These are phyloP conservation scores for Dufourea novaeangliae DNA, from an alignment of 1,140 invertebrate genomes.

Conservation along the genomic window DNA sequence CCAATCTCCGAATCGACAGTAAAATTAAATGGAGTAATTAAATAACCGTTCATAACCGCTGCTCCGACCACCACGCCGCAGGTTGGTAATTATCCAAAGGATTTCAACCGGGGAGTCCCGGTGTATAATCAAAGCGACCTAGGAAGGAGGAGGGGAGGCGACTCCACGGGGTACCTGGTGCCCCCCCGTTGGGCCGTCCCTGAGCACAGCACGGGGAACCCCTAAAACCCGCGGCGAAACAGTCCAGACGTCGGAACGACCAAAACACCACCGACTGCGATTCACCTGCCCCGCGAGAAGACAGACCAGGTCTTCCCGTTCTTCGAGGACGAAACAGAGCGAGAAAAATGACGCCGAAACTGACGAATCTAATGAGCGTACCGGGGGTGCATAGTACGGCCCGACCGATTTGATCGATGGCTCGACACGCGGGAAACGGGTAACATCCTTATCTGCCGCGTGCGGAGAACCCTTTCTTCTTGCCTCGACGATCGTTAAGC, in stretches of 20 bases:
- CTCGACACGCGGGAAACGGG: background rate
- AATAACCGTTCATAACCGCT: slow-evolving; percentile 43
- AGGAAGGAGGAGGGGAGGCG: slow-evolving; percentile 60
- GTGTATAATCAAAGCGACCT: slow-evolving; percentile 71
- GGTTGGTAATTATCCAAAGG: slow-evolving; percentile 65
- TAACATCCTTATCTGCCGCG: slow-evolving; percentile 47
- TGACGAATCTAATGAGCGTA: slow-evolving; percentile 56
- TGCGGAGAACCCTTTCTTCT: slow-evolving; percentile 29
- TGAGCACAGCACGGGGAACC: slow-evolving; percentile 26
- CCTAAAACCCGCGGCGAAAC: slow-evolving; percentile 40
- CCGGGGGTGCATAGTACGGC: too few relatives aligned
- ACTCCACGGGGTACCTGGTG: slow-evolving; percentile 61
- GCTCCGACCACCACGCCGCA: slow-evolving; percentile 9
- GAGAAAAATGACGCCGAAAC: slow-evolving; percentile 49
- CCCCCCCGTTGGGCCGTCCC: slow-evolving; percentile 59
- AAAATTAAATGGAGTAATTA: slow-evolving; percentile 58
- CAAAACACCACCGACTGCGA: slow-evolving; percentile 55
- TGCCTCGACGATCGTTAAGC: slow-evolving; percentile 30
- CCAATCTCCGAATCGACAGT: slow-evolving; percentile 17
- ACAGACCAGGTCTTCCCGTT: slow-evolving; percentile 35
- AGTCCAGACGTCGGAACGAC: background rate
- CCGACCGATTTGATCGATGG: slow-evolving; percentile 63
- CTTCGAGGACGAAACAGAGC: slow-evolving; percentile 31
- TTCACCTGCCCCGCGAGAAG: slow-evolving; percentile 61
- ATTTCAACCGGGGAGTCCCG: slow-evolving; percentile 59